phyloP scores from a whole-genome alignment of 2,888 invertebrate species.

The Hirudinaria manillensis region DNA sequence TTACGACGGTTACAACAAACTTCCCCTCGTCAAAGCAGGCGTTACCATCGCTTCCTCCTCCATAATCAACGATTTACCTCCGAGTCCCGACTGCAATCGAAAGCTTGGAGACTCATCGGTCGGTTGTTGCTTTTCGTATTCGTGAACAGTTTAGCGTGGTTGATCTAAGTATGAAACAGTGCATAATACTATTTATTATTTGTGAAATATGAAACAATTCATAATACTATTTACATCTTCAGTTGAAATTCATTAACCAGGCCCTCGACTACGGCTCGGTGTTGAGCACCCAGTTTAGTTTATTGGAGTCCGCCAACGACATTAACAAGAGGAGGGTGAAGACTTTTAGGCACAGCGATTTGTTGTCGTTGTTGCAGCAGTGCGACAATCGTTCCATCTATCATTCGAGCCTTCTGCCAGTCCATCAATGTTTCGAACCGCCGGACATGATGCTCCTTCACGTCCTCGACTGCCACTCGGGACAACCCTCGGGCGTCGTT shows the following conservation, averaged over 20 bases:
- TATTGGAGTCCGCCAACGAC: conserved; percentile 12
- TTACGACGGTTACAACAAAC: conserved; percentile 65
- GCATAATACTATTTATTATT: background rate
- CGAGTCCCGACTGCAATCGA: background rate
- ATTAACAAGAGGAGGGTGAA: conserved; percentile 58
- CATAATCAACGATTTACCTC: background rate
- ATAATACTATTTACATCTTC: too few relatives aligned
- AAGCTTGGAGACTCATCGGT: conserved; percentile 14
- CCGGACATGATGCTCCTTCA: conserved; percentile 37
- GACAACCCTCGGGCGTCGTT: conserved; percentile 32
- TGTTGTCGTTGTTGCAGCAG: conserved; percentile 75
- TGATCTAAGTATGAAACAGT: background rate
- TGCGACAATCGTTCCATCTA: conserved; percentile 78
- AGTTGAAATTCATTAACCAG: background rate
- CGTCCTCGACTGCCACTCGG: conserved; percentile 39
- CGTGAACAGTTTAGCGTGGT: background rate
- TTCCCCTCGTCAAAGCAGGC: background rate
- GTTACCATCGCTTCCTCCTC: background rate
- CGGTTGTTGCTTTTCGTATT: too few relatives aligned
- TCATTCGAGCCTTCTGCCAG: conserved; percentile 55
- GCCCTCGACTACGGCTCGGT: conserved; percentile 6
- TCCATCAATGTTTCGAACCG: conserved; percentile 40
- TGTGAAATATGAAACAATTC: background rate
- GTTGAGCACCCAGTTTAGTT: background rate
- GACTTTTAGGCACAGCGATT: conserved; percentile 59